Conservation (phyloP, 2,113 vertebrate species). For the Addax nasomaculatus region DNA sequence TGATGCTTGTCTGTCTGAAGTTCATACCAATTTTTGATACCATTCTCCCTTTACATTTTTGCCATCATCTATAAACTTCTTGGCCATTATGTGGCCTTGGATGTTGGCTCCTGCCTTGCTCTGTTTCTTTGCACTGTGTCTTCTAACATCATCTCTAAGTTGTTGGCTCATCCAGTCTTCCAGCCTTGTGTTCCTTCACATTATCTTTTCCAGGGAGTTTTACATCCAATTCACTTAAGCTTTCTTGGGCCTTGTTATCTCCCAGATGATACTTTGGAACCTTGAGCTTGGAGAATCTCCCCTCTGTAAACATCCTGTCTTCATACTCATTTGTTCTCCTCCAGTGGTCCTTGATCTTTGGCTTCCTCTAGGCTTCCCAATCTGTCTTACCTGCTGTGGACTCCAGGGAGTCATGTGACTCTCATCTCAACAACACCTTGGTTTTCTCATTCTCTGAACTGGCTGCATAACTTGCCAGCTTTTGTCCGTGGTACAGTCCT, state of each 20-base stretch:
- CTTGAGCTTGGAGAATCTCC: background rate
- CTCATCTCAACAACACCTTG: background rate
- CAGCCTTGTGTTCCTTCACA: background rate
- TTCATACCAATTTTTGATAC: background rate
- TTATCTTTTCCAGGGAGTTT: background rate
- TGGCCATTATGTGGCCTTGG: background rate
- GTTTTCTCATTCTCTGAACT: background rate
- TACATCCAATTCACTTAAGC: background rate
- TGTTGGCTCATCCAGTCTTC: background rate
- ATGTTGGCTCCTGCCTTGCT: background rate
- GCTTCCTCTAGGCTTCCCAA: background rate
- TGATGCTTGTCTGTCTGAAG: background rate
- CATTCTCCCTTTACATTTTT: background rate
- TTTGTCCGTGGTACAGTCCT: background rate
- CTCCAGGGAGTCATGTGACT: background rate
- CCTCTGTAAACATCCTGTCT: background rate
- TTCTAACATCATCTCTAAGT: background rate
- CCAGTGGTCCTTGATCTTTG: background rate
- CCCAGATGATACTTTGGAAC: background rate
- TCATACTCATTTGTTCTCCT: background rate
- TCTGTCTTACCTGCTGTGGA: background rate
- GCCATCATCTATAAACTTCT: background rate
- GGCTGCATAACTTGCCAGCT: background rate
- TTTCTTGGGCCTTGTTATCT: background rate
- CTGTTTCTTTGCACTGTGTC: background rate